Percentiles rank a stretch among this genome's conserved stretches.
phyloP scores from a whole-genome alignment of 2,797 vertebrate species.

The Rhodeus uyekii region DNA sequence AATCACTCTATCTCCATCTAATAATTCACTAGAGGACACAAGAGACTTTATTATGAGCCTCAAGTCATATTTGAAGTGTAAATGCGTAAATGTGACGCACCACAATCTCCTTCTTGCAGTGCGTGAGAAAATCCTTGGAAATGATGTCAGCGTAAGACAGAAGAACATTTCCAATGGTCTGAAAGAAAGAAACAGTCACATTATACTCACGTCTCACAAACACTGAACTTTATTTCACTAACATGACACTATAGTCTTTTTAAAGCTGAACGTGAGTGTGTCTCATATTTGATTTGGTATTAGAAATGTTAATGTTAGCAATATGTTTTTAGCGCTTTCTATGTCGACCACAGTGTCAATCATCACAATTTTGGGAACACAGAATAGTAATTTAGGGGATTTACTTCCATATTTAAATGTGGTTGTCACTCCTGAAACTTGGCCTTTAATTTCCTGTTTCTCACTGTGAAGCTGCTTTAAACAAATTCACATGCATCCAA shows the following conservation, averaged over 20 bases:
- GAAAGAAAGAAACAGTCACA: conserved; percentile 3
- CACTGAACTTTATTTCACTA: neutral
- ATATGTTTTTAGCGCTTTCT: too few relatives aligned
- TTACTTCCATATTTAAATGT: too few relatives aligned
- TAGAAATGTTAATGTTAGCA: too few relatives aligned
- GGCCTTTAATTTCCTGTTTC: too few relatives aligned
- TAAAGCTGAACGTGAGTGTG: too few relatives aligned
- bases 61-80: neutral
- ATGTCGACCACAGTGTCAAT: too few relatives aligned
- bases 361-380: too few relatives aligned
- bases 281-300: too few relatives aligned
- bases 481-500: too few relatives aligned
- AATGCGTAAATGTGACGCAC: conserved; percentile 58
- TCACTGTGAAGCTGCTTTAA: too few relatives aligned
- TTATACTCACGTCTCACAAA: neutral
- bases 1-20: conserved; percentile 67
- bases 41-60: conserved; percentile 54
- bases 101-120: conserved; percentile 97
- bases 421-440: too few relatives aligned
- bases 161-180: conserved; percentile 96
- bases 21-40: conserved; percentile 29
- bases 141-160: conserved; percentile 96
- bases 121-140: conserved; percentile 90
- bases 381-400: too few relatives aligned
- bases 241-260: neutral